Percentiles rank a stretch among this genome's conserved stretches.
Evolutionary conservation across 1,140 invertebrate genomes (phyloP).

Genomic region (Physella acuta): DNA sequence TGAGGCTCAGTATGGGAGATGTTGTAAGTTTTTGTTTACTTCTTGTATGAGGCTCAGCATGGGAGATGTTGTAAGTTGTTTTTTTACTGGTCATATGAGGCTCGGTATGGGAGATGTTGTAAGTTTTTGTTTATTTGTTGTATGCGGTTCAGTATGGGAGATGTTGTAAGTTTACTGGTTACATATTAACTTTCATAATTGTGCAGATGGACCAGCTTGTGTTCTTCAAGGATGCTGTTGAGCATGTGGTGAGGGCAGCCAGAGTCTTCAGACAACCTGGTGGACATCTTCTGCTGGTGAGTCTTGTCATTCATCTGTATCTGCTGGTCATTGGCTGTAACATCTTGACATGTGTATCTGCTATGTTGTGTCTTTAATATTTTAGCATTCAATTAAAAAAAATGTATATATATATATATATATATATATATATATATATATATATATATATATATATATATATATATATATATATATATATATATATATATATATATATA

Average conservation of each 20-base stretch:
- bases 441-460: no score
- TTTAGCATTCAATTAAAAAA: no score
- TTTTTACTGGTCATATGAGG: constrained; percentile 54
- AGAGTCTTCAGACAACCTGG: constrained; percentile 57
- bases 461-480: no score
- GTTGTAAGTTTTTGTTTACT: no score
- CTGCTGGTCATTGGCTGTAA: no score
- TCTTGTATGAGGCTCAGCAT: constrained; percentile 54
- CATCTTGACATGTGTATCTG: no score
- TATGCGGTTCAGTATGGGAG: constrained; percentile 53
- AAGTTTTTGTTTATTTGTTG: constrained; percentile 33
- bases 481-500: no score
- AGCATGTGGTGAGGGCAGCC: constrained; percentile 56
- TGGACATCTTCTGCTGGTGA: constrained; percentile 56
- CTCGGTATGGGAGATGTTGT: constrained; percentile 49
- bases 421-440: no score
- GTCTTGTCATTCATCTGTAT: constrained; percentile 18
- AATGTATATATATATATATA: no score
- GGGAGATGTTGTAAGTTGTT: constrained; percentile 43
- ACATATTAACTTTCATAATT: constrained; percentile 3
- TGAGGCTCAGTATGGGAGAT: constrained; percentile 54
- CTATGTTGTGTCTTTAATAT: no score
- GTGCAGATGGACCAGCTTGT: constrained; percentile 49
- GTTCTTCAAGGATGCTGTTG: constrained; percentile 59
- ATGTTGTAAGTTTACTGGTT: constrained; percentile 28